Conservation (phyloP, 2,797 vertebrate species). For the Pseudochaenichthys georgianus region DNA sequence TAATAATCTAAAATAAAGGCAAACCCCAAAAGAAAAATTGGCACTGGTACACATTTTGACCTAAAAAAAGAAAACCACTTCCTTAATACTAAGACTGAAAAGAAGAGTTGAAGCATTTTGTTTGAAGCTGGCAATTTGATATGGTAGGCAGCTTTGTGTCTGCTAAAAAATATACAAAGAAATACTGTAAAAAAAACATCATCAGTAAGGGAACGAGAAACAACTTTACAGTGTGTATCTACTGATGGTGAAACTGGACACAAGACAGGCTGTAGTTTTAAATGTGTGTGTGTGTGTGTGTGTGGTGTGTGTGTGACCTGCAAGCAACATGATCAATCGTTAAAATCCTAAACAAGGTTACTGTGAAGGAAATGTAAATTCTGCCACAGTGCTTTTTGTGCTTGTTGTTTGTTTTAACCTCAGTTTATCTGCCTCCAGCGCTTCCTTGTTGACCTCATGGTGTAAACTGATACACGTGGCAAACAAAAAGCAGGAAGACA, state of each 20-base stretch:
- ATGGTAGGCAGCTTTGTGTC: slow-evolving; percentile 45
- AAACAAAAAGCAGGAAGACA: background rate
- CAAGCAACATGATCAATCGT: slow-evolving; percentile 27
- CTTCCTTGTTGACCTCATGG: slow-evolving; percentile 8
- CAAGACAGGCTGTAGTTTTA: slow-evolving; percentile 44
- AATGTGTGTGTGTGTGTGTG: slow-evolving; percentile 18
- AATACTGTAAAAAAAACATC: background rate
- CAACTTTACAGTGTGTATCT: slow-evolving; percentile 30
- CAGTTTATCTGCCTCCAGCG: background rate
- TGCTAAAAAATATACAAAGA: background rate
- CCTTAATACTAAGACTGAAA: slow-evolving; percentile 3
- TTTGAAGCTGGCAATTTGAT: slow-evolving; percentile 37
- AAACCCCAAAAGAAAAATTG: slow-evolving; percentile 50
- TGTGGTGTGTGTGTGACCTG: slow-evolving; percentile 23
- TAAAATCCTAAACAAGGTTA: background rate
- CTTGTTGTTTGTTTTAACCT: slow-evolving; percentile 3
- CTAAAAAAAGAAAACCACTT: slow-evolving; percentile 2
- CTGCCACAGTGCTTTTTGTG: background rate
- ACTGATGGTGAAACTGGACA: slow-evolving; percentile 33
- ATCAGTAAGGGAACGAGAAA: slow-evolving; percentile 13
- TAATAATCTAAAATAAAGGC: slow-evolving; percentile 30
- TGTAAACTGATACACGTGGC: background rate
- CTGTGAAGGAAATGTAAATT: background rate
- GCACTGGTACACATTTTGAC: slow-evolving; percentile 16
- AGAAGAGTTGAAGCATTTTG: slow-evolving; percentile 16